Evolutionary conservation across 1,140 invertebrate species (phyloP).

Genomic region (Pogonomyrmex barbatus): DNA sequence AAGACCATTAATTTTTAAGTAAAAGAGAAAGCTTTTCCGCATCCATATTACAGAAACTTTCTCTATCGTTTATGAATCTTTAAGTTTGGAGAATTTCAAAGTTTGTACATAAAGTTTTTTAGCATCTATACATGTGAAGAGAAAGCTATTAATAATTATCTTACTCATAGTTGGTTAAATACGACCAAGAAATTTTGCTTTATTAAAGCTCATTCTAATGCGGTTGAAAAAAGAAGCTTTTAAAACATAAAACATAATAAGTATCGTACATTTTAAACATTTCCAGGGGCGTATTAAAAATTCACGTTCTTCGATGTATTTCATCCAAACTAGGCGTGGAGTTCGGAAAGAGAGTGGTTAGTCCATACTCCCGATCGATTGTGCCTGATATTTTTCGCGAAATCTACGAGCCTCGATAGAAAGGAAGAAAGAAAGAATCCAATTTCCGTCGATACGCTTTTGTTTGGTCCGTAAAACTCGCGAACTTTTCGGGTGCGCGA

Average conservation of each 20-base stretch:
- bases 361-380: constrained; percentile 7
- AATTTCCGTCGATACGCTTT: constrained; percentile 46
- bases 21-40: not conserved
- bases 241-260: constrained; percentile 12
- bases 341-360: constrained; percentile 28
- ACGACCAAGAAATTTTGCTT: constrained; percentile 7
- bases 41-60: constrained; percentile 13
- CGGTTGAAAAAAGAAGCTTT: not conserved
- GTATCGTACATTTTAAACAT: constrained; percentile 14
- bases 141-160: constrained; percentile 37
- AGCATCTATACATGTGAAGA: not conserved
- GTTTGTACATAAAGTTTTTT: constrained; percentile 10
- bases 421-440: constrained; percentile 25
- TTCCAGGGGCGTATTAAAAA: constrained; percentile 6
- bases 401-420: constrained; percentile 18
- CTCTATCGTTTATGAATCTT: constrained; percentile 32
- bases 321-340: not conserved
- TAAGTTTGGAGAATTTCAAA: not conserved
- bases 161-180: not conserved
- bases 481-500: constrained; percentile 42
- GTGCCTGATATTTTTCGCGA: constrained; percentile 33
- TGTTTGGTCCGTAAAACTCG: constrained; percentile 52
- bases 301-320: not conserved
- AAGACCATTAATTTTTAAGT: not conserved
- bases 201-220: not conserved